phyloP scores from a whole-genome alignment of 2,113 vertebrate genomes.

The Erpornis zantholeuca region DNA sequence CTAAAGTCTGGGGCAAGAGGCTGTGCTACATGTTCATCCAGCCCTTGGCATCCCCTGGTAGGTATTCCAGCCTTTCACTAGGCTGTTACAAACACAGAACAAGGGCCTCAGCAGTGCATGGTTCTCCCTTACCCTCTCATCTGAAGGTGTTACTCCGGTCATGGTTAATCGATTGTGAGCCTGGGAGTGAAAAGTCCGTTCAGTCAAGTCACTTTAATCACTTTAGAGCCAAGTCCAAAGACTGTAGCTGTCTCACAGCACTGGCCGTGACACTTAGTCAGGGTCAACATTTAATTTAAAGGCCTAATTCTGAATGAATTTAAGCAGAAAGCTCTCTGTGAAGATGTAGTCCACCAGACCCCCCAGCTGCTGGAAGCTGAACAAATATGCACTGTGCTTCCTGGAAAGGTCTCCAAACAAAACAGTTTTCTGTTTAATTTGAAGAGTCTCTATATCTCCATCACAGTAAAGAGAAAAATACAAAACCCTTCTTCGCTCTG shows the following conservation, averaged over 20 bases:
- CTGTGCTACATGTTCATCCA: background rate
- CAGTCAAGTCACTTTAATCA: background rate
- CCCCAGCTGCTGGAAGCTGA: background rate
- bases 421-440: background rate
- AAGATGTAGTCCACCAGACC: background rate
- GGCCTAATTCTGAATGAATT: background rate
- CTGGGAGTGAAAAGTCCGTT: background rate
- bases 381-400: background rate
- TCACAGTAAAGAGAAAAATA: background rate
- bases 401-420: background rate
- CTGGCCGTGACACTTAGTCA: background rate
- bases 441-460: background rate
- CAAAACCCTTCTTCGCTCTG: background rate
- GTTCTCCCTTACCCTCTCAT: background rate
- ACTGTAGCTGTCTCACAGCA: background rate
- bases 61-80: background rate
- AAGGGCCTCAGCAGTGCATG: background rate
- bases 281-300: background rate
- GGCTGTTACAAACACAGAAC: background rate
- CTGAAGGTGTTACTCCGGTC: background rate
- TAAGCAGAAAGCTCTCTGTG: background rate
- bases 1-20: background rate
- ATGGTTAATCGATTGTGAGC: background rate
- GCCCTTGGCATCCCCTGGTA: background rate
- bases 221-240: background rate